Base-by-base conservation (phyloP, 1,140 invertebrate species). In the Papilio glaucus region DNA sequence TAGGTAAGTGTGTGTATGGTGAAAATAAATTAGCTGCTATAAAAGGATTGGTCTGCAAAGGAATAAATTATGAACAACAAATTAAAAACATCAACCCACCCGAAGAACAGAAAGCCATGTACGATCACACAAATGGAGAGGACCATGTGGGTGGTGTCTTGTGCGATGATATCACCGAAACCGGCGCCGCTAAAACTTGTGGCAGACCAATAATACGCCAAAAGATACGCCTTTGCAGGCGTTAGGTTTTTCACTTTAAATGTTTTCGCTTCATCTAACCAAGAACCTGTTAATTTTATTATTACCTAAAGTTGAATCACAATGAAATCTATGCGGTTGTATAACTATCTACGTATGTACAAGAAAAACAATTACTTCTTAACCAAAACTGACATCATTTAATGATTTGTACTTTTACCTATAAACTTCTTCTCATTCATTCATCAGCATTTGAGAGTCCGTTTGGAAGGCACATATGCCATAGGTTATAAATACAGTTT, bases 81-180 rank as follows among this genome's bases (percentile, higher is more conserved):
- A 53, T 57, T 57, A 57, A 76, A 78, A 76, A 72, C 71, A 68
- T 68, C 65, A 33, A 75, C 83, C 82, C 84, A 94, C 92, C 92
- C 92, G 77, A 93, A 93, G 77, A 93, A 94, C 68, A 93, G 81
- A 71, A 89, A 85, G 39, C 92, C 92, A 77, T 90, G 91, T 77
- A 93, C 77, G 69, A 83, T 90, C 68, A 89, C 85, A 72, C 85
- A 88, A 77, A 91, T 90, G 57, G 87, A 86, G 37, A 93, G 80
- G 45, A 93, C 73, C 83, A 92, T 85, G 76, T 90, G 86, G 72
- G 77, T 78, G 69, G 85, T 86, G 63, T 90, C 84, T 78, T 93
- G 87, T 18, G 93, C 85, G 24, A 85, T 90, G 75, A 94, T 85
- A 80, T 94, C 93, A 70, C 93, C 92, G 76, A 94, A 93, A 21